Base-by-base conservation (phyloP, 2,113 vertebrate species). In the Zosterops pallidus region DNA sequence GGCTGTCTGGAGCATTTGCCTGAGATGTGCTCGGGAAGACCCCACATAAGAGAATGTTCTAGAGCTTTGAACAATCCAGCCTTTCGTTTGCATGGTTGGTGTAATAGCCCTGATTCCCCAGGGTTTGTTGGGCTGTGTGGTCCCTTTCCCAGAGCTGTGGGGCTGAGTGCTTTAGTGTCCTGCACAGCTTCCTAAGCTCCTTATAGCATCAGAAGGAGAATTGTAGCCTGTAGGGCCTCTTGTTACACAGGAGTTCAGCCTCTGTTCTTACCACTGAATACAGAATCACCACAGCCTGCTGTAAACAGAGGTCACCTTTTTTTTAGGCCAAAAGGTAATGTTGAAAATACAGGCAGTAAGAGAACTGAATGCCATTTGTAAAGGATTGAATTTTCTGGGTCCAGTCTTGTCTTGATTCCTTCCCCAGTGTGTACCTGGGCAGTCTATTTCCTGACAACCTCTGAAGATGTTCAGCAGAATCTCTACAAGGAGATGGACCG, bases 401-500 rank as follows among this genome's bases (percentile, higher is more conserved):
- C 12, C 14, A n/a, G 9, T 49, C 65, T 89, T 94, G 64, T 89
- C 35, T 65, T 96, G 78, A 50, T 96, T 91, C 92, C 90, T 97
- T 89, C 90, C 60, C 35, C 94, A 99, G 99, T 99, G 97, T 99
- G 99, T 74, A 99, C 98, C 85, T 99, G 99, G 99, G 98, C 98
- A 33, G 97, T 99, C n/a, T 99, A 98, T 95, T 99, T 99, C 97
- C 97, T 99, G 95, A 98, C 99, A 33, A 98, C 98, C 33, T 99
- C 98, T 16, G 98, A 98, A 96, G 98, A 98, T 25, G 96, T 99
- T 82, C 99, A 99, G 97, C 98, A 99, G 81, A 99, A 98, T 94
- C 96, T 99, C 29, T 97, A 97, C 95, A 94, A 98, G 94, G 99
- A 99, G 89, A 80, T 99, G 94, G 97, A 98, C 25, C 96, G 92